A percentile compares a stretch with the other conserved stretches of the same genome.
phyloP scores from a whole-genome alignment of 2,113 vertebrate species.

The Alaudala cheleensis region DNA sequence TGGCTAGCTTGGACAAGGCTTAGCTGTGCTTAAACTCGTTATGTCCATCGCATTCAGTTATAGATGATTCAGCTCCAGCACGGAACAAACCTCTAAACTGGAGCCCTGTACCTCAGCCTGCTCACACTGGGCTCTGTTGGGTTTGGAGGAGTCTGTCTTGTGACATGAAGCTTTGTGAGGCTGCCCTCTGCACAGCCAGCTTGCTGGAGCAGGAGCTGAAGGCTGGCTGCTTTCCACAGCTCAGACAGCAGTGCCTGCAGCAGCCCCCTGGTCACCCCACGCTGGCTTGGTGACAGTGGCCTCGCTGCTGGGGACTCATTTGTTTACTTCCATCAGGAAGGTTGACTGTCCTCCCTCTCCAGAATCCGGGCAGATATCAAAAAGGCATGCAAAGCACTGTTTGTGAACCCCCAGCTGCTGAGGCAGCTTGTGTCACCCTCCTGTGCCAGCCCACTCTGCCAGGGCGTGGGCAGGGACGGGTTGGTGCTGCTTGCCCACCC shows the following conservation, averaged over 20 bases:
- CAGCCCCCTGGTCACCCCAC: neutral
- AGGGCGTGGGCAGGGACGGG: neutral
- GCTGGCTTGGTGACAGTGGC: neutral
- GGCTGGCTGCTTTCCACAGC: neutral
- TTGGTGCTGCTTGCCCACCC: neutral
- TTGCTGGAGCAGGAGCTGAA: neutral
- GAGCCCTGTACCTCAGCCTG: neutral
- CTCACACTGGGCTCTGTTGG: fast-evolving
- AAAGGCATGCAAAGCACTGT: neutral
- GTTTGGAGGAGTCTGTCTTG: neutral
- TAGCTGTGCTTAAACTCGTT: constrained; percentile 52
- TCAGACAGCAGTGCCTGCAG: fast-evolving
- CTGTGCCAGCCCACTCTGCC: neutral
- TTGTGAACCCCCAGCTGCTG: no score
- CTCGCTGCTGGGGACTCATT: neutral
- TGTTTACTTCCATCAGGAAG: neutral
- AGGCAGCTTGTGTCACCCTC: neutral
- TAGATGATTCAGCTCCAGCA: constrained; percentile 4
- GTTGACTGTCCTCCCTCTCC: neutral
- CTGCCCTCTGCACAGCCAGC: neutral
- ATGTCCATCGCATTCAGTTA: neutral
- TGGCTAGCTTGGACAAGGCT: constrained; percentile 36
- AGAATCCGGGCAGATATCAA: neutral
- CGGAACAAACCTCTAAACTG: neutral
- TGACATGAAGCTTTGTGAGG: fast-evolving